phyloP scores from a whole-genome alignment of 2,113 vertebrate species.

The Anguilla rostrata region DNA sequence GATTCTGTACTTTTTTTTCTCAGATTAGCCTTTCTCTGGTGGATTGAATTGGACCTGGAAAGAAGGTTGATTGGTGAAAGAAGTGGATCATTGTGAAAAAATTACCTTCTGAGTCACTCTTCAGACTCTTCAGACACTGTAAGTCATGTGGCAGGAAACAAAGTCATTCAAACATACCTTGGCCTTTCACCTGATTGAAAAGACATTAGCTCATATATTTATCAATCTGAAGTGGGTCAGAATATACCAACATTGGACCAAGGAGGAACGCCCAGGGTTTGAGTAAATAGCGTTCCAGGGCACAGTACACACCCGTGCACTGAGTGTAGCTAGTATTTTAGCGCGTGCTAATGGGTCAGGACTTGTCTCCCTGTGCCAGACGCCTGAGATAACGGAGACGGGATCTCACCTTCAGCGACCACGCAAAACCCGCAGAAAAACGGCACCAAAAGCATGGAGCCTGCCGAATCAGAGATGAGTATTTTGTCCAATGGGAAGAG shows the following conservation, averaged over 20 bases:
- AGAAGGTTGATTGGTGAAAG: neutral
- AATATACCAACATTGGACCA: neutral
- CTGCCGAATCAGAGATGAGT: conserved; percentile 68
- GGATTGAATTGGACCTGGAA: neutral
- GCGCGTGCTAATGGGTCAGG: neutral
- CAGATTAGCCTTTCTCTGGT: neutral
- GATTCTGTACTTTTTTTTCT: neutral
- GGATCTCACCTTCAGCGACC: conserved; percentile 13
- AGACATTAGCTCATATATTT: neutral
- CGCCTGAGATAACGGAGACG: conserved; percentile 27
- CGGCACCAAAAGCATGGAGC: conserved; percentile 58
- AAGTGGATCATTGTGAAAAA: neutral
- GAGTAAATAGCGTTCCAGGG: neutral
- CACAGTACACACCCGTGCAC: neutral
- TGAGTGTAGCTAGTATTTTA: neutral
- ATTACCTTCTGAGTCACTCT: neutral
- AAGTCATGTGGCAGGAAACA: neutral
- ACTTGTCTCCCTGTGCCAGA: conserved; percentile 32
- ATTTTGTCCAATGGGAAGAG: conserved; percentile 71
- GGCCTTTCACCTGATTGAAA: neutral
- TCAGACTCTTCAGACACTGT: neutral
- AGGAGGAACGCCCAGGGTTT: neutral
- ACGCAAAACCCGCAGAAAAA: conserved; percentile 1
- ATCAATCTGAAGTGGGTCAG: neutral
- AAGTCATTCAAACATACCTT: neutral